Evolutionary conservation across 2,888 invertebrate species (phyloP).

Genomic region (Girardia tigrina): DNA sequence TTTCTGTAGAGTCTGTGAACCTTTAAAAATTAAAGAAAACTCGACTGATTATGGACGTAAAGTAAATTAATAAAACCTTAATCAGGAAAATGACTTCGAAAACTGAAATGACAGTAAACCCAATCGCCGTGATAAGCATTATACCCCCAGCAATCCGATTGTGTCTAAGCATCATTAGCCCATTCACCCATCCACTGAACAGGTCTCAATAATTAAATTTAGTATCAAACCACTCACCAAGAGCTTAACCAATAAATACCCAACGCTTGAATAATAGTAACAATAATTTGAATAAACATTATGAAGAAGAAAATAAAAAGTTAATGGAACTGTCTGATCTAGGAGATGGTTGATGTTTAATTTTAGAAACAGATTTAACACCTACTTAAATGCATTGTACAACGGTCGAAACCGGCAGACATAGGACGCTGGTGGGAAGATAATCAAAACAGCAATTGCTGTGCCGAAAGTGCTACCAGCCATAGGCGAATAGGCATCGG

Average conservation of each 20-base stretch:
- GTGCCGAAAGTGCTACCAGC: background rate
- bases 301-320: slow-evolving; percentile 16
- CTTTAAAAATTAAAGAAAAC: background rate
- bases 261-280: background rate
- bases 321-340: background rate
- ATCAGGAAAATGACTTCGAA: background rate
- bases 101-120: background rate
- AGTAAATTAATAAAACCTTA: background rate
- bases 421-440: background rate
- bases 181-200: background rate
- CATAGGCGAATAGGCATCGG: background rate
- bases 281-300: background rate
- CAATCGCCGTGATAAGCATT: background rate
- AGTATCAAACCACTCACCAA: background rate
- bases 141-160: background rate
- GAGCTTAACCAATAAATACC: background rate
- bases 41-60: background rate
- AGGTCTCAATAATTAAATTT: background rate
- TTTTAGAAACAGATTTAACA: background rate
- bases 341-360: background rate
- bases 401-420: background rate
- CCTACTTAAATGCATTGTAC: background rate
- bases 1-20: slow-evolving; percentile 10
- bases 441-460: background rate
- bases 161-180: background rate